Evolutionary conservation across 2,113 vertebrate species (phyloP), one percentile per base, ranked within the genome.

Genomic region (Xiphophorus hellerii): DNA sequence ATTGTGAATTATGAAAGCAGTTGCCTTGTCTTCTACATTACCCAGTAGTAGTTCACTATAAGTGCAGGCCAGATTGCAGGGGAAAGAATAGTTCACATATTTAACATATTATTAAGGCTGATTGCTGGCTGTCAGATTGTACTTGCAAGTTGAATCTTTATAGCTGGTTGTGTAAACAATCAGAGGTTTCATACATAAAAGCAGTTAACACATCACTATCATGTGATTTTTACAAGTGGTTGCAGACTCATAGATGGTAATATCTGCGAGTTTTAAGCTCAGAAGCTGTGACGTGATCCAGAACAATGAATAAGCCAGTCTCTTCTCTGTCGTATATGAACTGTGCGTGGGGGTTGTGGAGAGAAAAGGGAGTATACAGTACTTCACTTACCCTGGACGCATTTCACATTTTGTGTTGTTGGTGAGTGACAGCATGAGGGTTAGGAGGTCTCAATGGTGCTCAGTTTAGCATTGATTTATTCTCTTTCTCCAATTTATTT

Each of bases 401-500:
- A 30, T 83, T 84, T 78, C 69, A 66, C 76, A 77, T 61, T 79
- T 63, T 77, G 58, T 44, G 35, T 77, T 69, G 73, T 73, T 69
- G 69, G 60, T 69, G 80, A 74, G 80, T 74, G 88, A 80, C 82
- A 80, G 83, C 84, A 77, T 87, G 86, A 91, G 90, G 91, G 92
- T 91, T 90, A 89, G 80, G 82, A 88, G 90, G 90, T 91, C 90
- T 91, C 84, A 66, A 87, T 87, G 90, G 87, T 88, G 89, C 89
- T 93, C 90, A 92, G 91, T 92, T 92, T 92, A 94, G 86, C 90
- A 92, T 91, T 92, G 92, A 94, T 93, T 94, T 92, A 92, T 93
- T 93, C 90, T 90, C 90, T 93, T 92, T 92, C 89, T 91, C 85
- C 92, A 89, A 93, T 93, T 92, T 94, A 90, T 91, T 92, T 90